Base-by-base conservation (phyloP, 2,797 vertebrate species). In the Lagocephalus sceleratus region DNA sequence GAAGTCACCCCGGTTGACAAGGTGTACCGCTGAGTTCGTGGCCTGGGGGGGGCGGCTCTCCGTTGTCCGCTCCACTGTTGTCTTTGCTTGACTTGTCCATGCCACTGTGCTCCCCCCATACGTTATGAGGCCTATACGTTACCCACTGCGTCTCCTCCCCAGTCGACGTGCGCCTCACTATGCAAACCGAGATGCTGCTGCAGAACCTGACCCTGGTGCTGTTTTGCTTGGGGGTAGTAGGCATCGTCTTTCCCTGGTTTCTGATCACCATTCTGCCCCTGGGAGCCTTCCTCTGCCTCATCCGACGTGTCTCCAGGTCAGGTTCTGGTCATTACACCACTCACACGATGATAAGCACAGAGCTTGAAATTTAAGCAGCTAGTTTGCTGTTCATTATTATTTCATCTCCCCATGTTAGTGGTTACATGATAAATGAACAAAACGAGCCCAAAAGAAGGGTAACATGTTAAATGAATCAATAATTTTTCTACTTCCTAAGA, bases 241-340 rank as follows among this genome's bases (percentile, higher is more conserved):
- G 88, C 58, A 60, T 85, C 1, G 80, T 94, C 68, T 94, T 94
- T 64, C 93, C 93, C 4, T 93, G 91, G 91, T 93, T 94, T 76
- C 87, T 93, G 58, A 47, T 93, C 53, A 90, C 88, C 59, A 84
- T 93, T 61, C 15, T 92, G 47, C 92, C 92, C 6, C 67, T 94
- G 21, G 85, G 83, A 60, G 73, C 38, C 38, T 89, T 93, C 66
- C 91, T 94, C 71, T 90, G 45, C 62, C 6, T 91, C 19, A 66
- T 93, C 69, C 92, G 91, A 63, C 87, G 79, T 43, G 80, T 91
- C 63, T 90, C 90, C 83, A 93, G 91, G 93, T 94, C 65, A 86
- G 87, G 53, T 35, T 51, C 29, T 32, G 38, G 51, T 29, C 19
- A 1, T 2, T 45, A 0, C 32, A 35, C 32, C 14, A 35, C 10